Base-by-base conservation (phyloP, 1,140 invertebrate genomes). In the Kradibia gibbosae region DNA sequence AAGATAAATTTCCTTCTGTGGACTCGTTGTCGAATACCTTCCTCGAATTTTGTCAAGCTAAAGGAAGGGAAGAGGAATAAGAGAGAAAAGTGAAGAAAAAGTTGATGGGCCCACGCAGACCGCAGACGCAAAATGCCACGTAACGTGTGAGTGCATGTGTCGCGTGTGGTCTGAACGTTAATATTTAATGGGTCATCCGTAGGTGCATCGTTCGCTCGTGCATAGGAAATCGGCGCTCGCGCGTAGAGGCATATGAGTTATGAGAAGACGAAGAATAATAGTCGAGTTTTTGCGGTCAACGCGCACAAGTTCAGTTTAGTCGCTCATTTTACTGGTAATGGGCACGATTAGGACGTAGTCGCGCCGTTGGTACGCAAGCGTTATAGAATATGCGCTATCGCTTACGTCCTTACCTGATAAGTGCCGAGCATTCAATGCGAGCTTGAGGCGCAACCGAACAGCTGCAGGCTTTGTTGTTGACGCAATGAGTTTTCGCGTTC, bases 261-360 rank as follows among this genome's bases (percentile, higher is more conserved):
- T 55, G 62, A 31, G 11, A 36, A 42, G 34, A 74, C 2, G 5
- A 55, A 48, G 75, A 39, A 11, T 22, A 45, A 65, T 34, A 45
- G 25, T 36, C 45, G 28, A 53, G 45, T 78, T 78, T 78, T 79
- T 80, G 78, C 55, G 78, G 53, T 80, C 71, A 36, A 71, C 48
- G 31, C 60, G 48, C 8, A 25, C 45, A 48, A 20, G 65, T 70
- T 78, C 55, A 78, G 48, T 45, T 62, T n/a, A 36, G 22, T 11
- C 70, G 5, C 60, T 73, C 53, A 34, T 39, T 42, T 39, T 70
- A 11, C 22, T 39, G 57, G 13, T 11, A 20, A 39, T 62, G 62
- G 13, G 28, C 60, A 45, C 50, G 77, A 79, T 79, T 72, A 72
- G 67, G 28, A 13, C 3, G 17, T 17, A 55, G 17, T 50, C 36